These are phyloP conservation scores for Melanotaenia pygmaea DNA, from an alignment of 2,797 vertebrate species.

Conservation along the genomic window DNA sequence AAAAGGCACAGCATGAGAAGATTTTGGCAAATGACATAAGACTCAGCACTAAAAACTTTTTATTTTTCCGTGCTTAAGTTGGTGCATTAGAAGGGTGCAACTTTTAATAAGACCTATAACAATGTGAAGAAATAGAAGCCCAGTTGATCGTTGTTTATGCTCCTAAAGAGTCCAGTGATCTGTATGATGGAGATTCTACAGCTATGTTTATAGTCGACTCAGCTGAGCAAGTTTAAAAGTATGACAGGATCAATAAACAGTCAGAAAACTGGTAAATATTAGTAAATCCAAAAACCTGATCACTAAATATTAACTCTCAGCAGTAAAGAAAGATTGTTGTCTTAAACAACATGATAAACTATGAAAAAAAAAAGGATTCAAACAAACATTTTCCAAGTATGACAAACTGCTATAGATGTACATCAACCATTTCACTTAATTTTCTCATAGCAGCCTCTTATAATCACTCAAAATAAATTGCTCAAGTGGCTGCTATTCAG, in stretches of 20 bases:
- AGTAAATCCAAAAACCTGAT: too few species aligned
- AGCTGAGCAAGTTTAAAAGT: conserved; percentile 2
- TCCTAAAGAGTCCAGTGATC: neutral
- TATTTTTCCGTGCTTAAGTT: neutral
- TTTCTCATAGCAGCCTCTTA: conserved; percentile 41
- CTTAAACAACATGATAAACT: neutral
- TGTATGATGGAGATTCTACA: neutral
- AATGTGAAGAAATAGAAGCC: neutral
- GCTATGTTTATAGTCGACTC: neutral
- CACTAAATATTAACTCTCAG: neutral
- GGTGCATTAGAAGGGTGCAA: neutral
- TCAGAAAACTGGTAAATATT: neutral
- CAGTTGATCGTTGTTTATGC: neutral
- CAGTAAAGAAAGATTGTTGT: neutral
- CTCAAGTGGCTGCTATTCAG: conserved; percentile 36
- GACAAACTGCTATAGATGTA: conserved; percentile 17
- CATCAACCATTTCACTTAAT: conserved; percentile 34
- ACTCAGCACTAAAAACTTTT: neutral
- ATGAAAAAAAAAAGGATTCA: conserved; percentile 4
- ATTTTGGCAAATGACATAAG: neutral
- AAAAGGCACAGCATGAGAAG: neutral
- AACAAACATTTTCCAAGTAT: conserved; percentile 18
- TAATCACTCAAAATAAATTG: conserved; percentile 46
- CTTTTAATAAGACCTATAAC: conserved; percentile 4
- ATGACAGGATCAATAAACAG: neutral